Conservation (phyloP, 2,797 vertebrate species). For the Perdix hodgsoniae region DNA sequence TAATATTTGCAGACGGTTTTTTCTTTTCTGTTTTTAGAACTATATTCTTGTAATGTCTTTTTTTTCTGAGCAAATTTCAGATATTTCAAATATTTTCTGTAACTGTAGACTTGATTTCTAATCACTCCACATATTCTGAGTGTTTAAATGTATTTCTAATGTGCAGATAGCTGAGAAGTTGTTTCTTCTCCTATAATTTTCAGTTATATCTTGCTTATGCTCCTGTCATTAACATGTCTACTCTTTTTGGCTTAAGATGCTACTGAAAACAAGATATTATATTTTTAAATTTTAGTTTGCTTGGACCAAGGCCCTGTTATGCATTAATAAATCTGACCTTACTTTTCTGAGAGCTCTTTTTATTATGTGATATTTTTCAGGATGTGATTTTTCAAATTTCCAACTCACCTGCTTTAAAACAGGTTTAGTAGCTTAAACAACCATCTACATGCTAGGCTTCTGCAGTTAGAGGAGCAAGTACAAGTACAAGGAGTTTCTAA, state of each 20-base stretch:
- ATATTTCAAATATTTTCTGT: background rate
- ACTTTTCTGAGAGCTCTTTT: background rate
- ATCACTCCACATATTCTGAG: background rate
- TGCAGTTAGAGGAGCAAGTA: background rate
- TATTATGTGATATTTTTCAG: background rate
- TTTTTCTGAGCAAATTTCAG: background rate
- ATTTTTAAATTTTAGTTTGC: background rate
- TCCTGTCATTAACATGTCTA: background rate
- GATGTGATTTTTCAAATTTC: background rate
- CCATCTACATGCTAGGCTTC: background rate
- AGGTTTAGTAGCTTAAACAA: background rate
- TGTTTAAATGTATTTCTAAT: background rate
- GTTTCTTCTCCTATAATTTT: background rate
- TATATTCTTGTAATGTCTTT: background rate
- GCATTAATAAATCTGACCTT: background rate
- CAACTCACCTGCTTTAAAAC: background rate
- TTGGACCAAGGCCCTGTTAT: background rate
- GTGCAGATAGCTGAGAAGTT: background rate
- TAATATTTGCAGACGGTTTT: background rate
- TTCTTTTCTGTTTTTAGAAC: constrained; percentile 7
- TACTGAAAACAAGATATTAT: background rate
- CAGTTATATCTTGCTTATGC: background rate
- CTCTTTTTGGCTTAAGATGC: background rate
- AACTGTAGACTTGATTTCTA: background rate
- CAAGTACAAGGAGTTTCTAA: background rate